Conservation (phyloP, 2,888 invertebrate species). For the Eupithecia exiguata region DNA sequence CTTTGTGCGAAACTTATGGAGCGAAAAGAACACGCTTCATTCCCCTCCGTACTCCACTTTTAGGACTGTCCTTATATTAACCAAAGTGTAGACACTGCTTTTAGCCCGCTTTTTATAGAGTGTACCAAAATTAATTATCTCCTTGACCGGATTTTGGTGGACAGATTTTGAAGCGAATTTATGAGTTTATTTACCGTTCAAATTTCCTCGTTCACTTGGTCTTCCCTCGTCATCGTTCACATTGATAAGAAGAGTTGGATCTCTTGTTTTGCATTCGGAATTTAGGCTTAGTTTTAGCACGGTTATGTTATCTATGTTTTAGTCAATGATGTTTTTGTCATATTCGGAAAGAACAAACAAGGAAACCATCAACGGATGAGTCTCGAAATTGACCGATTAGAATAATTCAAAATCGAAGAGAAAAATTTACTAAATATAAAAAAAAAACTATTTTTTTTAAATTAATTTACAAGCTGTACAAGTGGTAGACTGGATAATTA, state of each 20-base stretch:
- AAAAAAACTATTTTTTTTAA: no score
- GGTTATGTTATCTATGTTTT: no score
- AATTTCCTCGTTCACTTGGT: background rate
- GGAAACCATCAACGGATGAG: no score
- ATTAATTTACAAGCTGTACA: no score
- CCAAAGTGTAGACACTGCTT: constrained; percentile 34
- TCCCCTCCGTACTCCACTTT: constrained; percentile 37
- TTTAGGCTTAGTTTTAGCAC: background rate
- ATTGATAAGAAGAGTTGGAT: background rate
- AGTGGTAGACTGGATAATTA: no score
- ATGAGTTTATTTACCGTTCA: constrained; percentile 4
- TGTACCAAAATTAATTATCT: constrained; percentile 36
- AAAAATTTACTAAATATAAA: no score
- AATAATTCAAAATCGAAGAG: no score
- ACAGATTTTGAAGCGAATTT: constrained; percentile 13
- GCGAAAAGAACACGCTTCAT: constrained; percentile 45
- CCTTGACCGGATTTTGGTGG: constrained; percentile 18
- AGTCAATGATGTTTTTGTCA: background rate
- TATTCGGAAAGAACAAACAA: no score
- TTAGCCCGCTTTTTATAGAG: constrained; percentile 31
- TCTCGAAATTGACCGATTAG: no score
- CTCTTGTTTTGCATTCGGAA: background rate
- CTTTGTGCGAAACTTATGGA: constrained; percentile 47
- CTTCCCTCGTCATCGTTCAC: background rate
- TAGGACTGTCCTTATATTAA: constrained; percentile 33